Conservation (phyloP, 2,888 invertebrate genomes). For the Zhuqinia jingwanae region DNA sequence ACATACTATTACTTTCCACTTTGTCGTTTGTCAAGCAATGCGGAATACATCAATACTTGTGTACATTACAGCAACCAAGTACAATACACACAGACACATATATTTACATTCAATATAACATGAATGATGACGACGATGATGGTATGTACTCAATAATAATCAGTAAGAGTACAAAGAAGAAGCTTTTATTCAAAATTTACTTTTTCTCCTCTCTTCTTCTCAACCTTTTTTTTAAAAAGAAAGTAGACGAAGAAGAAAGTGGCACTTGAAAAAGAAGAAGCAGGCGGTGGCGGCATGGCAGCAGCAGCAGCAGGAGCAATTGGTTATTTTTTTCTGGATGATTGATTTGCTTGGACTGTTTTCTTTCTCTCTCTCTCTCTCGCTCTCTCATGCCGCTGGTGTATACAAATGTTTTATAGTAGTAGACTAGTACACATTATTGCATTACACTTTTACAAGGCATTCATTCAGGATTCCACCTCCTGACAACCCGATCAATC, state of each 20-base stretch:
- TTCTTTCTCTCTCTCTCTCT: not conserved
- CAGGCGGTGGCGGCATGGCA: too few relatives aligned
- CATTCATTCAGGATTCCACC: conserved; percentile 3
- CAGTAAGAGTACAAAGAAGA: too few relatives aligned
- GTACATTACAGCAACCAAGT: not conserved
- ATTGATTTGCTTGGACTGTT: conserved; percentile 6
- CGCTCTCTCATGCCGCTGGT: not conserved
- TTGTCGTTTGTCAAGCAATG: not conserved
- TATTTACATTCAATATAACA: not conserved
- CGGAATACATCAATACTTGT: not conserved
- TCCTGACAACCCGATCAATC: conserved; percentile 26
- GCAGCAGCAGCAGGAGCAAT: conserved; percentile 14
- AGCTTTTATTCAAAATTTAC: not conserved
- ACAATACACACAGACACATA: too few relatives aligned
- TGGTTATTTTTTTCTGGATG: conserved; percentile 12
- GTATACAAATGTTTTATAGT: not conserved
- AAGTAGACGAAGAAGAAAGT: not conserved
- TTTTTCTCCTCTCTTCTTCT: not conserved
- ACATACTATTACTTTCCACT: not conserved
- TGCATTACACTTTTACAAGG: not conserved
- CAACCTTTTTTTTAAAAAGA: not conserved
- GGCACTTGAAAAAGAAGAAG: not conserved
- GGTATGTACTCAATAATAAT: not conserved
- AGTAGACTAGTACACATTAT: not conserved
- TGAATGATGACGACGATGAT: conserved; percentile 7